Base-by-base conservation (phyloP, 2,113 vertebrate species). In the Apteryx owenii region DNA sequence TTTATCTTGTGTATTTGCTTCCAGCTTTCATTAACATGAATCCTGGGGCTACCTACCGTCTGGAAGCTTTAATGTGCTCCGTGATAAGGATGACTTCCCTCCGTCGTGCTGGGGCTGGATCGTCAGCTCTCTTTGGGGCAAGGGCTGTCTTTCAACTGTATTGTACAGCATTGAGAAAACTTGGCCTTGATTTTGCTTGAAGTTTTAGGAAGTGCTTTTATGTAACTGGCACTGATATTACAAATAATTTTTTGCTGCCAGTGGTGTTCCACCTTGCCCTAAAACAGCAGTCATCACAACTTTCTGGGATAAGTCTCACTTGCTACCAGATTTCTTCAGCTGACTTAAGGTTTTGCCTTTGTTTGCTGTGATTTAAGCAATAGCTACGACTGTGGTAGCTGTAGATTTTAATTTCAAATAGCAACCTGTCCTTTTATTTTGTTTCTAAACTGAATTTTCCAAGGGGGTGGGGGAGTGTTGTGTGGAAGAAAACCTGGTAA, bases 1-100 rank as follows among this genome's bases (percentile, higher is more conserved):
- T 96, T 95, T 88, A 94, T 97, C 84, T 91, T 31, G 87, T 94
- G 36, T 90, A 36, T 94, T 96, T 94, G 71, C 75, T 88, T 95
- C 84, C 60, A 80, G 0, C 89, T 88, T 89, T 95, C 85, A 96
- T 97, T 95, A 96, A 80, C n/a, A 21, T 7, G 23, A 90, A 89
- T 95, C 96, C 96, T 88, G 78, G 54, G 95, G 97, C 93, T 93
- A 64, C 90, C 91, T 83, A 4, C 91, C 73, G 81, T 85, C 95
- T 95, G 70, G 81, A 96, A 95, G 96, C 87, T 95, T 91, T 95
- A 91, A 93, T 75, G 64, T 95, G 79, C 62, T 29, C 60, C 58
- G 50, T 81, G 90, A 91, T 93, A 89, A 95, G 36, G 73, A 54
- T 2, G 4, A 89, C 70, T 87, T 92, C 22, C 28, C 13, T 90